phyloP scores from a whole-genome alignment of 2,888 invertebrate genomes.

The Epistrophe grossulariae region DNA sequence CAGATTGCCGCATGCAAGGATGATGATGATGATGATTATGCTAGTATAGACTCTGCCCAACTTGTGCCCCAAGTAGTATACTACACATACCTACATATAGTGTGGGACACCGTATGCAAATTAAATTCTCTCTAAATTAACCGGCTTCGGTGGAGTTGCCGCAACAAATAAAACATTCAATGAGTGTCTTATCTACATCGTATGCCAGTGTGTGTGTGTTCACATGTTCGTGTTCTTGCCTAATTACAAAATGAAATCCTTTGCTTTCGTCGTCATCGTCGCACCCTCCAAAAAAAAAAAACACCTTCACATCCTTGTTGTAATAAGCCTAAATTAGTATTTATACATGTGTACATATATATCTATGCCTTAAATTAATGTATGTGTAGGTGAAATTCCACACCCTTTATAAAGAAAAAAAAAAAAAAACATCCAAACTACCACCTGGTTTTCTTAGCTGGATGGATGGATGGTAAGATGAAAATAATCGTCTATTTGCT shows the following conservation, averaged over 20 bases:
- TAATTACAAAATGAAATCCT: constrained; percentile 70
- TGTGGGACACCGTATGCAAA: constrained; percentile 72
- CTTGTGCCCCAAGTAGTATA: constrained; percentile 63
- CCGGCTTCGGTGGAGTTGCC: constrained; percentile 53
- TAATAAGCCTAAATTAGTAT: constrained; percentile 70
- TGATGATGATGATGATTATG: constrained; percentile 35
- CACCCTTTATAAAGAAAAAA: constrained; percentile 23
- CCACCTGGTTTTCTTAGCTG: constrained; percentile 29
- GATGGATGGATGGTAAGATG: constrained; percentile 46
- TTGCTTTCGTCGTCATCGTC: constrained; percentile 27
- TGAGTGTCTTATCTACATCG: constrained; percentile 74
- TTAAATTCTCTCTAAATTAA: constrained; percentile 73
- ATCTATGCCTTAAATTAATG: not conserved
- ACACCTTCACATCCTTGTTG: not conserved
- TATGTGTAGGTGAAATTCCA: constrained; percentile 33
- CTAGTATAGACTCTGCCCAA: constrained; percentile 47
- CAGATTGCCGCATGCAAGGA: constrained; percentile 52
- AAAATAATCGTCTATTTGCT: constrained; percentile 63
- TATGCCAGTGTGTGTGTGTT: constrained; percentile 45
- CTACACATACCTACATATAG: constrained; percentile 18
- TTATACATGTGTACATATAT: too few species aligned
- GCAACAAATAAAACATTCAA: constrained; percentile 67
- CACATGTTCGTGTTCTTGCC: constrained; percentile 68
- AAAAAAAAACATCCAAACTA: constrained; percentile 1
- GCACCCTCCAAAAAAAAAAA: constrained; percentile 1